Percentiles rank a stretch among this genome's conserved stretches.
Evolutionary conservation across 1,140 invertebrate species (phyloP).

Genomic region (Pseudomyrmex sp.): DNA sequence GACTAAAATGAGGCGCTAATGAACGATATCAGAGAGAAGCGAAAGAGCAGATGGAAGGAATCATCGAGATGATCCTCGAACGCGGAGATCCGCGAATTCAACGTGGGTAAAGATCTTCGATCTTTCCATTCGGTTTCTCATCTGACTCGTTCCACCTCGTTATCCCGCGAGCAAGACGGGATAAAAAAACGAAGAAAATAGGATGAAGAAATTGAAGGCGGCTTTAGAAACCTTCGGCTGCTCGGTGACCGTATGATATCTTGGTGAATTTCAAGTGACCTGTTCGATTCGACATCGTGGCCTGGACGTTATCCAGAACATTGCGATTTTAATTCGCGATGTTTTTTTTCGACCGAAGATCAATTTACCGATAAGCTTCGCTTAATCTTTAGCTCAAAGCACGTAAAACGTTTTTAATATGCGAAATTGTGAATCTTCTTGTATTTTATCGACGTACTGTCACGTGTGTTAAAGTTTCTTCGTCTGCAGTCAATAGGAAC

Average conservation of each 20-base stretch:
- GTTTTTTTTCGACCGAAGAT: background rate
- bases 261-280: conserved; percentile 54
- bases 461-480: background rate
- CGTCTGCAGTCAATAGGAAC: background rate
- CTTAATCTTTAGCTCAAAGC: background rate
- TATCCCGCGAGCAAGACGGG: conserved; percentile 58
- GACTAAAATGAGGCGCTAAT: conserved; percentile 44
- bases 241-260: conserved; percentile 53
- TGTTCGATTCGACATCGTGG: conserved; percentile 38
- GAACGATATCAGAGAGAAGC: conserved; percentile 37
- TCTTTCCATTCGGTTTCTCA: conserved; percentile 57
- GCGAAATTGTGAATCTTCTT: no score
- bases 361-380: background rate
- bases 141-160: conserved; percentile 64
- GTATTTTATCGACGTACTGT: background rate
- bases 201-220: conserved; percentile 58
- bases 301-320: conserved; percentile 43
- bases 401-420: background rate
- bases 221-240: conserved; percentile 27
- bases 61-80: conserved; percentile 34
- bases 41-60: background rate
- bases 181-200: conserved; percentile 54
- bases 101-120: conserved; percentile 13
- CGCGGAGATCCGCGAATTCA: conserved; percentile 51
- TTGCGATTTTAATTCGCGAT: conserved; percentile 12